Percentiles rank a stretch among this genome's conserved stretches.
Conservation (phyloP, 92 coral and sea anemone species). For the Epizoanthus stellaris region DNA sequence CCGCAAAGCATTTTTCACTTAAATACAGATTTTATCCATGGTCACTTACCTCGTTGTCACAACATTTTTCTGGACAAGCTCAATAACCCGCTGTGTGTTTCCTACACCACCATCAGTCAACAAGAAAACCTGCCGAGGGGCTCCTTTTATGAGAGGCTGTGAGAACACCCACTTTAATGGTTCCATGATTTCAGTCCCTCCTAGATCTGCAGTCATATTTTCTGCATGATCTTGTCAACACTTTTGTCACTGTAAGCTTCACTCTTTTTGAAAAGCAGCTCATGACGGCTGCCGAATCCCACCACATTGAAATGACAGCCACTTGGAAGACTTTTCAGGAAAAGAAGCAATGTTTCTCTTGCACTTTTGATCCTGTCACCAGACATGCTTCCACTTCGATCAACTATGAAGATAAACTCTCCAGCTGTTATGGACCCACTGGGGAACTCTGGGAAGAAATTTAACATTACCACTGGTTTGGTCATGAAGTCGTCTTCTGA, state of each 20-base stretch:
- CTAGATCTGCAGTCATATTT: slow-evolving; percentile 73
- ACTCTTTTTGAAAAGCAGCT: slow-evolving; percentile 68
- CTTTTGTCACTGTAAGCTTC: slow-evolving; percentile 69
- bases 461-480: slow-evolving; percentile 79
- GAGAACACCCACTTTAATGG: slow-evolving; percentile 77
- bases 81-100: slow-evolving; percentile 78
- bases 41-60: slow-evolving; percentile 62
- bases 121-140: slow-evolving; percentile 86
- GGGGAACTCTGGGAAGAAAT: slow-evolving; percentile 82
- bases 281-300: slow-evolving; percentile 85
- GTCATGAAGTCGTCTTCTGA: slow-evolving; percentile 67
- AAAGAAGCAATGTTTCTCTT: slow-evolving; percentile 76
- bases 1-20: too few relatives aligned
- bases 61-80: slow-evolving; percentile 63
- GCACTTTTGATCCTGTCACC: slow-evolving; percentile 72
- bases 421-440: slow-evolving; percentile 67
- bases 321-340: slow-evolving; percentile 84
- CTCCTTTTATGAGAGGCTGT: slow-evolving; percentile 74
- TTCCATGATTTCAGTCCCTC: slow-evolving; percentile 82
- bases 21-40: neutral
- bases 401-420: slow-evolving; percentile 89
- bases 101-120: slow-evolving; percentile 87
- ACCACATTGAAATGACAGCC: slow-evolving; percentile 90
- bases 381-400: slow-evolving; percentile 91
- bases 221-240: slow-evolving; percentile 62